phyloP scores from a whole-genome alignment of 2,113 vertebrate genomes.

The Carollia perspicillata region DNA sequence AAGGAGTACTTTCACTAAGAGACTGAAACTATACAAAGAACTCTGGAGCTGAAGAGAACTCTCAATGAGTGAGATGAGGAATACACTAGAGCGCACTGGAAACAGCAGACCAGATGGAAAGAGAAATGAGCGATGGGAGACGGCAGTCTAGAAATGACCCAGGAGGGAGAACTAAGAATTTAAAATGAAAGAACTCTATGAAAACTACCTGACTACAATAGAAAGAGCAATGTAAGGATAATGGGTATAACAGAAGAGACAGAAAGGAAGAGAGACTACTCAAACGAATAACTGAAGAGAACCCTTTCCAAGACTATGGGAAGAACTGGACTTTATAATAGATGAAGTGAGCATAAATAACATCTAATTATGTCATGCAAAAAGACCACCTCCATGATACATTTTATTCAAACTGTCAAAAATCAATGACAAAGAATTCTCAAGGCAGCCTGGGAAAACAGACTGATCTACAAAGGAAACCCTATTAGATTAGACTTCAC shows the following conservation, averaged over 20 bases:
- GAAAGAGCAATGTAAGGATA: not conserved
- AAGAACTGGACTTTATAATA: not conserved
- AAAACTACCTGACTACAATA: not conserved
- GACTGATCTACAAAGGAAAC: not conserved
- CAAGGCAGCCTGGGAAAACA: not conserved
- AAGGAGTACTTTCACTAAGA: not conserved
- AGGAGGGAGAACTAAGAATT: not conserved
- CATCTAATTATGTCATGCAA: not conserved
- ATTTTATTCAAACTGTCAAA: not conserved
- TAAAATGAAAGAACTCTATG: not conserved
- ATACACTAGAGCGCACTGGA: not conserved
- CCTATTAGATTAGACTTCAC: not conserved
- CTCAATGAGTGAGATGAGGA: not conserved
- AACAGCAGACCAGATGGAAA: not conserved
- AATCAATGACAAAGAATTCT: not conserved
- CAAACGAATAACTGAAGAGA: not conserved
- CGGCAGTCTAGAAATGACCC: not conserved
- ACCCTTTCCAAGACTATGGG: not conserved
- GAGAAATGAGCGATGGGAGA: not conserved
- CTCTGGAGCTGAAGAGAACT: not conserved
- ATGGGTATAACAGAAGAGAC: not conserved
- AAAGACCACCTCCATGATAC: not conserved
- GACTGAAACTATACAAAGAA: not conserved
- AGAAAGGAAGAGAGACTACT: not conserved
- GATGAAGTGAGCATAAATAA: not conserved